These are phyloP conservation scores for Drosophila tsacasi DNA, from an alignment of 1,140 invertebrate species.

Conservation along the genomic window DNA sequence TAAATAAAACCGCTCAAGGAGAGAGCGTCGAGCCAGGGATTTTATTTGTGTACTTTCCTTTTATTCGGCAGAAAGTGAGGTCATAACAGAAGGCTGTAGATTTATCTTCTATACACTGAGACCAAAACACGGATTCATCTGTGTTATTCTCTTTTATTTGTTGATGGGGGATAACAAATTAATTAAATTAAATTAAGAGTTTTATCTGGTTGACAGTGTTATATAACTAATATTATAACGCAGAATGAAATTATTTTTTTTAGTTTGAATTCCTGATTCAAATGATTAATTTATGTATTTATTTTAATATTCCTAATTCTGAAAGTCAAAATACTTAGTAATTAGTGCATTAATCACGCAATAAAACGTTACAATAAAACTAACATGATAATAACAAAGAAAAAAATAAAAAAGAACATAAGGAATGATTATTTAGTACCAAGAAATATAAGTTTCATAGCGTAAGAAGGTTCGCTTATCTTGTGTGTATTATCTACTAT, in stretches of 20 bases:
- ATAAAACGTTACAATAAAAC: too few species aligned
- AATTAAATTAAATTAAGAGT: neutral
- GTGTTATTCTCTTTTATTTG: neutral
- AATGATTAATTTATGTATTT: too few species aligned
- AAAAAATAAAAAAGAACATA: too few species aligned
- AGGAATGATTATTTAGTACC: too few species aligned
- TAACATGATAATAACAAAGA: too few species aligned
- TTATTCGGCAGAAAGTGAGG: constrained; percentile 23
- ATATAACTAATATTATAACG: too few species aligned
- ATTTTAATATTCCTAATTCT: too few species aligned
- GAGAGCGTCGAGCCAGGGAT: constrained; percentile 7
- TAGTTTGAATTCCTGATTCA: too few species aligned
- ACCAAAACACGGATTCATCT: neutral
- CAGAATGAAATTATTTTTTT: too few species aligned
- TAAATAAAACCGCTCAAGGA: constrained; percentile 62
- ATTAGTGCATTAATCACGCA: too few species aligned
- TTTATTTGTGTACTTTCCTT: constrained; percentile 41
- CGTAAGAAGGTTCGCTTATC: neutral
- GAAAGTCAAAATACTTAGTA: too few species aligned
- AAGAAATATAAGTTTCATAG: neutral
- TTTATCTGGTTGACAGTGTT: too few species aligned
- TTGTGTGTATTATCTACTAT: neutral
- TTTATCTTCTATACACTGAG: constrained; percentile 25
- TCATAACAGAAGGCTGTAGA: constrained; percentile 45
- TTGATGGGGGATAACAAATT: neutral